A percentile compares a stretch with the other conserved stretches of the same genome.
These are phyloP conservation scores for Psammodynastes pulverulentus DNA, from an alignment of 2,113 vertebrate genomes.

Conservation along the genomic window DNA sequence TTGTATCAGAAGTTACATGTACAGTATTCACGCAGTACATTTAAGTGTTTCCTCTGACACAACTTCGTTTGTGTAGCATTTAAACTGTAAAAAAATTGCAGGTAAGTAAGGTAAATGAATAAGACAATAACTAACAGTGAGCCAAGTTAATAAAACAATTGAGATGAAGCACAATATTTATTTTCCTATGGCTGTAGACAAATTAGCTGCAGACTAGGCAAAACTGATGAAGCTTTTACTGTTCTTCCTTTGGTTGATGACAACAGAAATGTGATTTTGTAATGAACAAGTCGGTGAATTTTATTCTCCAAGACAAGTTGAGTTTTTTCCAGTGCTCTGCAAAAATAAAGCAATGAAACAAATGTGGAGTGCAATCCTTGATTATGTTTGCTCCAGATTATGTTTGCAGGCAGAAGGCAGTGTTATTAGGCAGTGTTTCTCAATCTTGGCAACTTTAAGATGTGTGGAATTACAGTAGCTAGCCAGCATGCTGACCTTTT, in stretches of 20 bases:
- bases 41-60: neutral
- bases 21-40: neutral
- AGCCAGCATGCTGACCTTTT: neutral
- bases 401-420: neutral
- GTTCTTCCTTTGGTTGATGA: neutral
- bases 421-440: neutral
- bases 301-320: neutral
- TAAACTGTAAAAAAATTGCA: neutral
- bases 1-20: neutral
- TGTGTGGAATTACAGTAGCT: neutral
- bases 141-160: neutral
- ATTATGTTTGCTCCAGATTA: neutral
- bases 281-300: neutral
- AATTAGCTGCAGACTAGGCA: neutral
- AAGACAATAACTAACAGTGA: neutral
- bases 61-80: neutral
- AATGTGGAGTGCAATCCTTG: neutral
- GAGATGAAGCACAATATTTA: neutral
- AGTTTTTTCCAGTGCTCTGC: neutral
- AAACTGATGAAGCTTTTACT: neutral
- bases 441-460: neutral
- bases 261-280: neutral
- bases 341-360: neutral
- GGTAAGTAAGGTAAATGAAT: neutral
- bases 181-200: neutral